Evolutionary conservation across 2,888 invertebrate species (phyloP), one percentile per base, ranked within the genome.

Genomic region (Papilio elwesi): DNA sequence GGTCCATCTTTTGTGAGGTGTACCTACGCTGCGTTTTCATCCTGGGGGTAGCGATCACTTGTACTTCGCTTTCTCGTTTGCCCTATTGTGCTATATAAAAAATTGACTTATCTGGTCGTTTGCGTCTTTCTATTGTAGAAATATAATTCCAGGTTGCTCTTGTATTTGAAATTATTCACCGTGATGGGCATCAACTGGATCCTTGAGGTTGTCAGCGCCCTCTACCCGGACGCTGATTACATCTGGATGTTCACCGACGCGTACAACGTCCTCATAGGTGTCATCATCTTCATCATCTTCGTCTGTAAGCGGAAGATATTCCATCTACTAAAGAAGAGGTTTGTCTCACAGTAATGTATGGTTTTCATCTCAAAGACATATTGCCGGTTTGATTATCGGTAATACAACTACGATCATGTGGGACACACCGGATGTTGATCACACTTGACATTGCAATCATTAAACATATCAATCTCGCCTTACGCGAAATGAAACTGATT

Each of bases 161-260:
- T 97, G 0, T 96, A 96, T 84, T 78, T 96, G 75, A 97, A 97
- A 82, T 87, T 97, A 26, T 95, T 96, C 81, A 89, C 95, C 71
- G 96, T 96, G 10, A 96, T 96, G 96, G 97, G 97, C 2, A 94
- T 96, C 75, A 96, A 95, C 84, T 97, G 97, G 97, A 92, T 95
- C n/a, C 92, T 96, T 87, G 96, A 97, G 81, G 94, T 97, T 48
- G 84, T 96, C 74, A 96, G 96, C 52, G 95, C 95, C 87, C 76
- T 94, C 6, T 94, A 94, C 69, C 91, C 92, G 0, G 81, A 92
- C 12, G 90, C 92, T 0, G 77, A 87, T 6, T 86, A 86, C 73
- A 80, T 95, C 59, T 96, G 96, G 95, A 94, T 94, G 76, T 81
- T 95, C 55, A 94, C 95, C 1, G 96, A 96, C 79, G 89, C 95